A percentile compares a stretch with the other conserved stretches of the same genome.
Conservation (phyloP, 2,113 vertebrate genomes). For the Neodon shergylaensis region DNA sequence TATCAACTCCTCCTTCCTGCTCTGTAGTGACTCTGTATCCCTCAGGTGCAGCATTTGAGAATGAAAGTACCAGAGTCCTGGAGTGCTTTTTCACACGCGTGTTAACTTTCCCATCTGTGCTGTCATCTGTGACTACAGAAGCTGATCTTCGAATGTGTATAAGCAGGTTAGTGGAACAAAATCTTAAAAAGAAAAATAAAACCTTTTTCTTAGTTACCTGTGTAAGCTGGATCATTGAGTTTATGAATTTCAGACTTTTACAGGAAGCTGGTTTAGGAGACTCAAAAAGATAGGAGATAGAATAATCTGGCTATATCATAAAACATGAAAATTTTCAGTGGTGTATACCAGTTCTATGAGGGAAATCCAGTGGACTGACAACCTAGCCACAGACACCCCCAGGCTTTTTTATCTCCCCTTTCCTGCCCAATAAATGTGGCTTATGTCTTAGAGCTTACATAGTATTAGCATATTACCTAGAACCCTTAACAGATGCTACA, state of each 20-base stretch:
- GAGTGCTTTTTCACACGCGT: slow-evolving; percentile 37
- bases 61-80: slow-evolving; percentile 2
- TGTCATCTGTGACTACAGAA: slow-evolving; percentile 64
- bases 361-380: not conserved
- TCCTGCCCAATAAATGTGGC: not conserved
- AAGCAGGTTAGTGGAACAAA: slow-evolving; percentile 61
- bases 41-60: slow-evolving; percentile 53
- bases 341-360: not conserved
- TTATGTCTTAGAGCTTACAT: slow-evolving; percentile 1
- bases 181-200: slow-evolving; percentile 32
- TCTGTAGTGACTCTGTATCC: not conserved
- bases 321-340: not conserved
- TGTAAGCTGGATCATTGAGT: not conserved
- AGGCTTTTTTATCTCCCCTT: not conserved
- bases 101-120: slow-evolving; percentile 62
- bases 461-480: slow-evolving; percentile 22
- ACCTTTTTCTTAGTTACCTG: slow-evolving; percentile 10
- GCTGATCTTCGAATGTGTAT: slow-evolving; percentile 60
- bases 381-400: not conserved
- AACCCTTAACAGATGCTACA: slow-evolving; percentile 31
- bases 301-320: not conserved
- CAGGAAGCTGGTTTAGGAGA: not conserved
- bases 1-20: not conserved
- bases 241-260: not conserved
- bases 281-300: not conserved